phyloP scores from a whole-genome alignment of 2,888 invertebrate species.

The Diachrysia chrysitis region DNA sequence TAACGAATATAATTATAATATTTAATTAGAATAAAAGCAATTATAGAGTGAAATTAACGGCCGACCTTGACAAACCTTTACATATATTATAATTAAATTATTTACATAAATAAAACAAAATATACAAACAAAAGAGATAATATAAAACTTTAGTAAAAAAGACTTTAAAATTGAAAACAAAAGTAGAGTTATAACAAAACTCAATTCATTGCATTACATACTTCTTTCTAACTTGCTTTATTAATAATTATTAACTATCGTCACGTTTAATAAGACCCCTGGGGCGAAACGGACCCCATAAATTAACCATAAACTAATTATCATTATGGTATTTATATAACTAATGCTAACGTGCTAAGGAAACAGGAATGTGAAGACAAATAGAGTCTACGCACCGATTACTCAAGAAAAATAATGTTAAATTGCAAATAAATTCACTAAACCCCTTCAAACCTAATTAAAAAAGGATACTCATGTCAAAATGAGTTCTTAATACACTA shows the following conservation, averaged over 20 bases:
- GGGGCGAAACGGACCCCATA: constrained; percentile 22
- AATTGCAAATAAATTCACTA: constrained; percentile 36
- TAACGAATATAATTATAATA: constrained; percentile 4
- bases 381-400: constrained; percentile 37
- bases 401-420: constrained; percentile 25
- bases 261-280: constrained; percentile 17
- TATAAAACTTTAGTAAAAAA: background rate
- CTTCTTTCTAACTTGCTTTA: background rate
- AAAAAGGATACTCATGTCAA: constrained; percentile 32
- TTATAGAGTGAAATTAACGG: background rate
- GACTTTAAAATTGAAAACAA: background rate
- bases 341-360: constrained; percentile 26
- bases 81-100: background rate
- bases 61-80: constrained; percentile 1
- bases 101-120: background rate
- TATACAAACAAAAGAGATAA: background rate
- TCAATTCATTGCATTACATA: background rate
- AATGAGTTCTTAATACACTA: constrained; percentile 26
- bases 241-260: background rate
- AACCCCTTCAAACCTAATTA: constrained; percentile 36
- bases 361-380: constrained; percentile 50
- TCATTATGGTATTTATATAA: constrained; percentile 45
- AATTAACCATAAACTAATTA: constrained; percentile 24
- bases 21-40: background rate
- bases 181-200: background rate